These are phyloP conservation scores for Enteromius radiatus DNA, from an alignment of 2,797 vertebrate species.

Conservation along the genomic window DNA sequence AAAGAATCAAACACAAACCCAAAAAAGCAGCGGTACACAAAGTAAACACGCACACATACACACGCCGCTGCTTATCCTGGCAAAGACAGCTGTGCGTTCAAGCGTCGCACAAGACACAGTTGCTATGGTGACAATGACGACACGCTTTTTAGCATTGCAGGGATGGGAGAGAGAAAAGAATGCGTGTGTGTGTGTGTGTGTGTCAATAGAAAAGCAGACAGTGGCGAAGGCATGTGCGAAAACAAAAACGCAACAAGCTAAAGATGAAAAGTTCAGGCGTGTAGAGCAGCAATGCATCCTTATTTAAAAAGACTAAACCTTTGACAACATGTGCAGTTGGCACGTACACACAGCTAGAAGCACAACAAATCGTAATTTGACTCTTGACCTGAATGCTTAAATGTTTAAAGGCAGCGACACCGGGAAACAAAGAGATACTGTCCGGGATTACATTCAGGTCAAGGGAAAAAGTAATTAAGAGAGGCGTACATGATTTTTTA, in stretches of 20 bases:
- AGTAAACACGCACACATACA: constrained; percentile 29
- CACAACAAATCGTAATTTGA: constrained; percentile 1
- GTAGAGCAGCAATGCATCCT: not conserved
- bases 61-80: constrained; percentile 60
- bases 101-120: constrained; percentile 75
- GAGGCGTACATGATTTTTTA: constrained; percentile 23
- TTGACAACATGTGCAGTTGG: not conserved
- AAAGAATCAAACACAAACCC: not conserved
- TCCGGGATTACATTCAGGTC: constrained; percentile 12
- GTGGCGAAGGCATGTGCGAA: constrained; percentile 47
- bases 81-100: constrained; percentile 72
- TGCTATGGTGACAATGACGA: constrained; percentile 77
- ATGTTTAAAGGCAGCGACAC: constrained; percentile 38
- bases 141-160: constrained; percentile 75
- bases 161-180: constrained; percentile 61
- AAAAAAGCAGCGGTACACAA: constrained; percentile 1
- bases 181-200: constrained; percentile 28
- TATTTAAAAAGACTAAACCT: not conserved
- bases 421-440: not conserved
- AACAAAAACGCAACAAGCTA: constrained; percentile 53
- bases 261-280: constrained; percentile 17
- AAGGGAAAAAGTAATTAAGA: constrained; percentile 26
- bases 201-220: constrained; percentile 43
- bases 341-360: not conserved
- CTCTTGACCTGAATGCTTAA: constrained; percentile 39